Evolutionary conservation across 2,888 invertebrate species (phyloP), one percentile per base, ranked within the genome.

Genomic region (Lepidocyrtoides sp.): DNA sequence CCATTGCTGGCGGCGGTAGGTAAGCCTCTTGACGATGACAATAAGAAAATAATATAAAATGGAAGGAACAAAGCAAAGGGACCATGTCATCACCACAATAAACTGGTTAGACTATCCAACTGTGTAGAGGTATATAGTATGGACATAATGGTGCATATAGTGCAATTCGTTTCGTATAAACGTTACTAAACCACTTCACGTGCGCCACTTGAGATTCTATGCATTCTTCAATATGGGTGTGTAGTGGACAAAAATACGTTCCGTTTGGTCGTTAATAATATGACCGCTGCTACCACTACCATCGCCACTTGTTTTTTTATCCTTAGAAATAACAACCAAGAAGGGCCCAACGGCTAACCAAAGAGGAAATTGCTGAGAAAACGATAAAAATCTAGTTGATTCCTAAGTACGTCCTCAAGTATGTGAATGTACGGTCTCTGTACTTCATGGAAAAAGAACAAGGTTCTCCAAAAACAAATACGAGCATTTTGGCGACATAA

Each of bases 371-470:
- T 44, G 75, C 48, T 5, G 75, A 44, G 75, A 75, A 75, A 75
- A 20, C 75, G 75, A 75, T 26, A 48, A 75, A 72, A 75, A 75
- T 75, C 75, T 48, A 48, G 75, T 48, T 48, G 75, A 48, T 75
- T 75, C 48, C 26, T 48, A 26, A 75, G 75, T 26, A 26, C 14
- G 48, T 26, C 26, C 75, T 75, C 48, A 75, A 75, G 26, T 26
- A 66, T 26, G 7, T 66, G n/a, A 20, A 26, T 66, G n/a, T 26
- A 26, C 26, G 75, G 23, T 14, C 26, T 32, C 44, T 4, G 12
- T 44, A 75, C 44, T 48, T 48, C n/a, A n/a, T n/a, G n/a, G 5
- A 14, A 23, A 26, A 17, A 36, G 36, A 36, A 26, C 75, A 48
- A 48, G 75, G 48, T 75, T 26, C 10, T 23, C 12, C n/a, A 75